Evolutionary conservation across 2,113 vertebrate species (phyloP).

Genomic region (Cichladusa arquata): DNA sequence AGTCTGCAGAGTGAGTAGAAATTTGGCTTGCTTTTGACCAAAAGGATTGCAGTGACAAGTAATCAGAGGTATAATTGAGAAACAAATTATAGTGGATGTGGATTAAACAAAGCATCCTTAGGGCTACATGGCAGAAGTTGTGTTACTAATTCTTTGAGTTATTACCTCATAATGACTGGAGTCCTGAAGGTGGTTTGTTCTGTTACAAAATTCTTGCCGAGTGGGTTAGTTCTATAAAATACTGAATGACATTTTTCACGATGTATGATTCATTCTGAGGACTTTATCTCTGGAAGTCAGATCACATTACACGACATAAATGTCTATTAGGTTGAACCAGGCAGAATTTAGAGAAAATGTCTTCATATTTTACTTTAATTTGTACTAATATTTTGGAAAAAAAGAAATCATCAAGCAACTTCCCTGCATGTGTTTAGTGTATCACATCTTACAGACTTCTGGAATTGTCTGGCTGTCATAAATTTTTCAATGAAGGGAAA

Average conservation of each 20-base stretch:
- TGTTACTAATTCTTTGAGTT: conserved; percentile 34
- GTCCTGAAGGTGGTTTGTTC: conserved; percentile 4
- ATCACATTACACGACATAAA: background rate
- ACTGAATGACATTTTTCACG: background rate
- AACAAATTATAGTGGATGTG: conserved; percentile 19
- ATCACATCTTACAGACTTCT: background rate
- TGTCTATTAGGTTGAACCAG: background rate
- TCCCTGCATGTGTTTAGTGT: background rate
- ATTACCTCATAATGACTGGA: conserved; percentile 18
- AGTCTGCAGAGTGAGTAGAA: background rate
- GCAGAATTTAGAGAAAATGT: background rate
- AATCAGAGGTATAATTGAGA: conserved; percentile 10
- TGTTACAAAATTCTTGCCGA: background rate
- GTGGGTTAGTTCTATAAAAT: background rate
- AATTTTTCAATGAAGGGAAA: background rate
- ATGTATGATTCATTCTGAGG: background rate
- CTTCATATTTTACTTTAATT: background rate
- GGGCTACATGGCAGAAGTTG: conserved; percentile 20
- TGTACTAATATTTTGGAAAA: background rate
- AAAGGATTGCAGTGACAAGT: background rate
- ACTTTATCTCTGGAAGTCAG: background rate
- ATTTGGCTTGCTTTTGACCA: conserved; percentile 10
- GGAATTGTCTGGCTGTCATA: background rate
- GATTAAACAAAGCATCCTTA: conserved; percentile 43
- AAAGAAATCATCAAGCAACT: background rate